These are phyloP conservation scores for Parazoanthus darwini DNA, from an alignment of 92 coral and sea anemone genomes.

Conservation along the genomic window DNA sequence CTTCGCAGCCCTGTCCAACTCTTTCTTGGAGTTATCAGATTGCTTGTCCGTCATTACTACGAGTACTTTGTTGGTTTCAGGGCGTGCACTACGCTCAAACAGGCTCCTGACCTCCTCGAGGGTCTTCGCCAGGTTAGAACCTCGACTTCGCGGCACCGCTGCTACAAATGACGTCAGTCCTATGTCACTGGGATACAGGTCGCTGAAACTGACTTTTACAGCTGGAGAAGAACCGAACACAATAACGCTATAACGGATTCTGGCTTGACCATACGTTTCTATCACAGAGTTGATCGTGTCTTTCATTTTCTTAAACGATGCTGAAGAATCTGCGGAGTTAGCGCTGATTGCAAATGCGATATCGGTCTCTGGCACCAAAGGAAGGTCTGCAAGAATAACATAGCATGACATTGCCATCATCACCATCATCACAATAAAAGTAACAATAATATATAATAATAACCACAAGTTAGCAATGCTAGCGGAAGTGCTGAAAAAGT, in stretches of 20 bases:
- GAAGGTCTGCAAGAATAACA: slow-evolving; percentile 46
- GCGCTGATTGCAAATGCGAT: slow-evolving; percentile 72
- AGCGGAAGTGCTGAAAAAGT: too few species aligned
- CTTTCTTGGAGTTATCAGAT: slow-evolving; percentile 53
- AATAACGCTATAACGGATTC: slow-evolving; percentile 61
- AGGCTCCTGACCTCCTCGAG: slow-evolving; percentile 60
- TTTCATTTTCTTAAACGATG: slow-evolving; percentile 57
- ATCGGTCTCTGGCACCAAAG: slow-evolving; percentile 61
- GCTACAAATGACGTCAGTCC: slow-evolving; percentile 34
- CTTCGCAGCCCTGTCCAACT: slow-evolving; percentile 45
- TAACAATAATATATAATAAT: not conserved
- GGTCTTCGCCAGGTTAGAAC: slow-evolving; percentile 64
- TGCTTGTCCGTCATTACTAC: slow-evolving; percentile 78
- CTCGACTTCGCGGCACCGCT: slow-evolving; percentile 46
- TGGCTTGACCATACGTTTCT: slow-evolving; percentile 59
- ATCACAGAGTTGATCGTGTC: slow-evolving; percentile 58
- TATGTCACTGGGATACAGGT: slow-evolving; percentile 45
- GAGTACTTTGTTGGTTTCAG: slow-evolving; percentile 67
- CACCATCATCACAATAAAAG: not conserved
- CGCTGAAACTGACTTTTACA: slow-evolving; percentile 51
- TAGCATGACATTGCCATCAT: not conserved
- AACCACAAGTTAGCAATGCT: not conserved
- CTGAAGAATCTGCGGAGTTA: slow-evolving; percentile 42
- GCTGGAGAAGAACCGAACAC: slow-evolving; percentile 64
- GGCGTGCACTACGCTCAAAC: slow-evolving; percentile 68